phyloP scores from a whole-genome alignment of 2,888 invertebrate genomes.

The Vanessa cardui region DNA sequence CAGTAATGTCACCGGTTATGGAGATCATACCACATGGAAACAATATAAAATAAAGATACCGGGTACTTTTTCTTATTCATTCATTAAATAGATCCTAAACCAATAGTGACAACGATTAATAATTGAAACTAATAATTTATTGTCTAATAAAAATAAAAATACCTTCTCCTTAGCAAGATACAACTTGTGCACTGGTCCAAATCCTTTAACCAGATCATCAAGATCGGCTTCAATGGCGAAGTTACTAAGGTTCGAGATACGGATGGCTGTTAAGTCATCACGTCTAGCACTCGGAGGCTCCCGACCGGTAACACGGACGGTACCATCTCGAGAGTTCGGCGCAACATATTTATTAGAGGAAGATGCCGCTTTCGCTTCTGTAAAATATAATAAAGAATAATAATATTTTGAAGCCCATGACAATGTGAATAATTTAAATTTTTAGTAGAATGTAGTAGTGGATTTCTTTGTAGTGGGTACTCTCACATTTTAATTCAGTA shows the following conservation, averaged over 20 bases:
- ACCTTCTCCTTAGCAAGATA: slow-evolving; percentile 97
- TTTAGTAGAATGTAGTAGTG: no score
- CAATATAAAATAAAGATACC: no score
- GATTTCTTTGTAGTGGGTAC: no score
- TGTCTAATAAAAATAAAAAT: slow-evolving; percentile 13
- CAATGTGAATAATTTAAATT: no score
- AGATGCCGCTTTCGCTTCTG: slow-evolving; percentile 74
- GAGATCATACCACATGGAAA: no score
- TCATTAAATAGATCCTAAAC: no score
- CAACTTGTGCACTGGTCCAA: slow-evolving; percentile 96
- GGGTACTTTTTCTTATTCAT: no score
- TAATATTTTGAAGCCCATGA: not conserved
- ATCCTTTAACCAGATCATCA: slow-evolving; percentile 96
- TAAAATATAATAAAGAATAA: not conserved
- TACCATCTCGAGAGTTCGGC: slow-evolving; percentile 93
- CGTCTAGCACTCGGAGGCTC: slow-evolving; percentile 87
- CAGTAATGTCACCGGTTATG: no score
- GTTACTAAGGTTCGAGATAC: slow-evolving; percentile 98
- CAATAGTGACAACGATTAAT: no score
- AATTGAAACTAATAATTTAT: no score
- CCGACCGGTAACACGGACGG: slow-evolving; percentile 85
- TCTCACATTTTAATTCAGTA: no score
- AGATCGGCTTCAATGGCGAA: slow-evolving; percentile 97
- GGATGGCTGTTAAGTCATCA: slow-evolving; percentile 95
- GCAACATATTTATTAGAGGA: slow-evolving; percentile 90